A percentile compares a stretch with the other conserved stretches of the same genome.
Evolutionary conservation across 2,888 invertebrate genomes (phyloP).

Genomic region (Cheilosia scutellata): DNA sequence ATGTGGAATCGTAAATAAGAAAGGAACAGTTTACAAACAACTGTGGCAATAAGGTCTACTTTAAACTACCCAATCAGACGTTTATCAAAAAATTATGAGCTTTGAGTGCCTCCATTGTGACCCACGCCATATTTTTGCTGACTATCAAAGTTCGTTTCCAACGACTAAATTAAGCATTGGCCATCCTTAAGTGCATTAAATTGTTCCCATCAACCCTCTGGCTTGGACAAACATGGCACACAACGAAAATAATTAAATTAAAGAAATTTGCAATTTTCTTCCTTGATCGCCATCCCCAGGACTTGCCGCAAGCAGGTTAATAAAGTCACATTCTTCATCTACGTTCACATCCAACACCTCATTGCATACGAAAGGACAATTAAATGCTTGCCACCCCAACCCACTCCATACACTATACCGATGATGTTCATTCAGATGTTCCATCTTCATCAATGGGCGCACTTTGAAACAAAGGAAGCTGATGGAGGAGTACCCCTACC

Average conservation of each 20-base stretch:
- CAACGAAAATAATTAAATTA: conserved; percentile 14
- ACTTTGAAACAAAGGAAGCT: conserved; percentile 63
- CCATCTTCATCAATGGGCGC: conserved; percentile 56
- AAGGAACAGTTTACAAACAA: too few relatives aligned
- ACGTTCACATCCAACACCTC: conserved; percentile 36
- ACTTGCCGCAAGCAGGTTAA: conserved; percentile 15
- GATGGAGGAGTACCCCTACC: conserved; percentile 40
- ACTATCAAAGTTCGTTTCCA: too few relatives aligned
- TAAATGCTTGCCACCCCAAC: conserved; percentile 19
- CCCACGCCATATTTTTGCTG: too few relatives aligned
- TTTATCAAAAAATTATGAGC: too few relatives aligned
- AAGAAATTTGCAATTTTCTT: conserved; percentile 13
- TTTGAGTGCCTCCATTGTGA: too few relatives aligned
- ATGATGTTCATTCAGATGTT: conserved; percentile 38
- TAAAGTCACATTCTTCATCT: conserved; percentile 40
- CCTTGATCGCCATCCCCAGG: not conserved
- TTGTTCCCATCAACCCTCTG: too few relatives aligned
- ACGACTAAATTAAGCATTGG: too few relatives aligned
- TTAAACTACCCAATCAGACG: too few relatives aligned
- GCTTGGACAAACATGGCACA: too few relatives aligned
- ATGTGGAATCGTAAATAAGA: not conserved
- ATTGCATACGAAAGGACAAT: conserved; percentile 48
- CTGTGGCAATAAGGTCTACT: too few relatives aligned
- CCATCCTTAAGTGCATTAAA: too few relatives aligned
- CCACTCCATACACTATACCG: not conserved